Conservation (phyloP, 2,113 vertebrate genomes). For the Leucosticte australis region DNA sequence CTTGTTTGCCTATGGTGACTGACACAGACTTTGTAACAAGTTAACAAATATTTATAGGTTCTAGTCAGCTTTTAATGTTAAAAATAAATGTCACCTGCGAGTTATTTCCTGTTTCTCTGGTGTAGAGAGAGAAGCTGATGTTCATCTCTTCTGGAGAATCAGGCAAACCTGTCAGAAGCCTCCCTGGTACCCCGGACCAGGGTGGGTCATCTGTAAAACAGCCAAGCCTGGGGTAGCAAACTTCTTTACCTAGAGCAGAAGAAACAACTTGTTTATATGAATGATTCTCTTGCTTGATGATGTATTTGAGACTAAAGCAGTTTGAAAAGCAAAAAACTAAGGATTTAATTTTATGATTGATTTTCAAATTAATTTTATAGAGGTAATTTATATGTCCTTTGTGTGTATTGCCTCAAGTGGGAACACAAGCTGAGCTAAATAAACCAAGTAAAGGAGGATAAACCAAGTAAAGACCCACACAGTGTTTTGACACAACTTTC, state of each 20-base stretch:
- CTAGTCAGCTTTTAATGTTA: background rate
- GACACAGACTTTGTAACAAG: background rate
- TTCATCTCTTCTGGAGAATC: slow-evolving; percentile 73
- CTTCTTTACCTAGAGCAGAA: slow-evolving; percentile 47
- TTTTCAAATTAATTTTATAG: background rate
- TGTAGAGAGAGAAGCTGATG: slow-evolving; percentile 81
- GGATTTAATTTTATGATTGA: background rate
- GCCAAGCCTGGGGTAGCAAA: slow-evolving; percentile 77
- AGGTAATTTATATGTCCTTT: background rate
- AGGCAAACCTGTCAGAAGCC: slow-evolving; percentile 72
- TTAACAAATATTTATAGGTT: background rate
- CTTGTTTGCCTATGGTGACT: background rate
- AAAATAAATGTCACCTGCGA: slow-evolving; percentile 73
- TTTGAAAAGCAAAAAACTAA: background rate
- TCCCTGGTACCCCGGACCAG: slow-evolving; percentile 76
- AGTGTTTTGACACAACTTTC: background rate
- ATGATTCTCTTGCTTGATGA: background rate
- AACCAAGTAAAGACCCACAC: background rate
- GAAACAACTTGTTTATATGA: background rate
- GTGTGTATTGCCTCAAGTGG: background rate
- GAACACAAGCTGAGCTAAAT: background rate
- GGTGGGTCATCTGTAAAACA: slow-evolving; percentile 78
- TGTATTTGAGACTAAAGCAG: background rate
- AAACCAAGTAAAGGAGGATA: background rate
- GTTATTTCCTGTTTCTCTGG: slow-evolving; percentile 71